phyloP scores from a whole-genome alignment of 2,888 invertebrate genomes.

The Mystacides longicornis region DNA sequence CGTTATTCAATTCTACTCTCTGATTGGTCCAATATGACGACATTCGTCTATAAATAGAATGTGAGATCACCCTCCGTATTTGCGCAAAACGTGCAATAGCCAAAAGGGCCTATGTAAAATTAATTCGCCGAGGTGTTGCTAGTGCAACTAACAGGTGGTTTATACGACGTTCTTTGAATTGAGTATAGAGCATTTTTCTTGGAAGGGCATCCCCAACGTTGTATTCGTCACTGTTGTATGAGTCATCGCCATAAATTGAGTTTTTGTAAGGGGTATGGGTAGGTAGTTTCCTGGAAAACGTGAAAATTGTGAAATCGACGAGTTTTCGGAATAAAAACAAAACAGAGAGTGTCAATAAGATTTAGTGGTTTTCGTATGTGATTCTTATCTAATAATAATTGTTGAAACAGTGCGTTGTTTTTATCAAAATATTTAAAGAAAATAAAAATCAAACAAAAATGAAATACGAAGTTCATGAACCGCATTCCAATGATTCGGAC shows the following conservation, averaged over 20 bases:
- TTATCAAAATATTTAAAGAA: too few species aligned
- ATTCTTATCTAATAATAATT: not conserved
- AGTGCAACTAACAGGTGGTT: not conserved
- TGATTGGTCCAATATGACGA: constrained; percentile 44
- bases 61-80: constrained; percentile 43
- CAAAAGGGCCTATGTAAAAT: not conserved
- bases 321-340: not conserved
- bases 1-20: constrained; percentile 16
- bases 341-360: not conserved
- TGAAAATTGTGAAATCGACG: constrained; percentile 11
- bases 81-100: constrained; percentile 15
- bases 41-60: constrained; percentile 33
- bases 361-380: not conserved
- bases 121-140: not conserved
- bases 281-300: constrained; percentile 11
- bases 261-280: constrained; percentile 3
- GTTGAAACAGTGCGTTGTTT: not conserved
- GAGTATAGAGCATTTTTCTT: constrained; percentile 14
- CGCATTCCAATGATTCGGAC: constrained; percentile 52
- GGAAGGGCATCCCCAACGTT: constrained; percentile 24
- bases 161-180: constrained; percentile 14
- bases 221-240: constrained; percentile 21
- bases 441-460: too few species aligned
- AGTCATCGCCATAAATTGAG: constrained; percentile 17
- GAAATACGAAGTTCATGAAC: constrained; percentile 56